Evolutionary conservation across 2,888 invertebrate species (phyloP), one percentile per base, ranked within the genome.

Genomic region (Heterodera filipjevi): DNA sequence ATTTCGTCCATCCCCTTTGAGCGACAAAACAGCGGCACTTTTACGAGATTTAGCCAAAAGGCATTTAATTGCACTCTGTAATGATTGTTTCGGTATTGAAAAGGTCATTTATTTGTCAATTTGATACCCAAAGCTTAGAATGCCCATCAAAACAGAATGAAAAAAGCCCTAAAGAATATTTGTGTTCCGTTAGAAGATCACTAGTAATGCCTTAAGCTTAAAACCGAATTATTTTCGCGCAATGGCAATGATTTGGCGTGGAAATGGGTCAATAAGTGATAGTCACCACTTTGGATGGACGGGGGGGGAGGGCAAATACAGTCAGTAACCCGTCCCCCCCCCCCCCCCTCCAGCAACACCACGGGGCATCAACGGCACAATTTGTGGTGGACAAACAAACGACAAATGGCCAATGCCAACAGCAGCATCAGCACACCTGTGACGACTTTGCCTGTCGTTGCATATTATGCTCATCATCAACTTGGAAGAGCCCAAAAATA

Each of bases 391-490:
- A 27, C 59, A 59, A 59, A 59, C 59, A 59, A 59, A 59, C 27
- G 59, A 39, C 39, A 0, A n/a, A 59, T 3, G 59, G 27, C 59
- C n/a, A 59, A 59, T n/a, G n/a, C n/a, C 59, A 27, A n/a, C 27
- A 27, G 19, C 49, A 19, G 27, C n/a, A 59, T 16, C 59, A 27
- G 59, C 27, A 59, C 59, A 59, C 59, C 59, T 59, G 59, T 59
- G 59, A 59, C 59, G n/a, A 27, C 27, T 6, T 22, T 27, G n/a
- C 8, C 59, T 12, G 59, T 59, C 27, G 27, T 59, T 59, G 59
- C 59, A 59, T 59, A 59, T 59, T 27, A 59, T 59, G 59, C 22
- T 27, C 59, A 59, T 59, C 59, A 59, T 59, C 59, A 59, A 59
- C 27, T 59, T 59, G 59, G 59, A n/a, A 59, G 3, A 59, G 27